Evolutionary conservation across 2,113 vertebrate genomes (phyloP).

Genomic region (Bufo bufo): DNA sequence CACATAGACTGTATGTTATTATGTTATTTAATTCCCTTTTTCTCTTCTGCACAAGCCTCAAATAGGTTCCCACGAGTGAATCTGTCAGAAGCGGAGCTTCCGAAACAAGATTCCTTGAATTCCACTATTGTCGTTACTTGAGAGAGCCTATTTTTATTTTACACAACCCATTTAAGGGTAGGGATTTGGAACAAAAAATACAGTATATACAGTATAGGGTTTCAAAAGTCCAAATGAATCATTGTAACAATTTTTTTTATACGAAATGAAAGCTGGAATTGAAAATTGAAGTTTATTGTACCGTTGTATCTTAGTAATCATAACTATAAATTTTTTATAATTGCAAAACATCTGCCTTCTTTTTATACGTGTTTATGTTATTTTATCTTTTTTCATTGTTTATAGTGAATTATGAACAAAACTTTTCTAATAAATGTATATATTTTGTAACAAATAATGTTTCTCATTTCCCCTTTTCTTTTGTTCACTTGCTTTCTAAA

Average conservation of each 20-base stretch:
- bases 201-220: too few relatives aligned
- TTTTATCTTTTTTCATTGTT: background rate
- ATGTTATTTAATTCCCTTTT: background rate
- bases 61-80: background rate
- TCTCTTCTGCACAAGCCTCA: background rate
- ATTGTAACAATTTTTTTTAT: background rate
- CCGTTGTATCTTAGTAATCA: background rate
- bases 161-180: background rate
- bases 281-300: background rate
- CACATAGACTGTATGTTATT: background rate
- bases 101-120: slow-evolving; percentile 13
- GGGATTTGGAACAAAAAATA: slow-evolving; percentile 20
- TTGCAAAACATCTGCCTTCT: background rate
- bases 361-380: slow-evolving; percentile 19
- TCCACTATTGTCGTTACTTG: slow-evolving; percentile 12
- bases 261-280: background rate
- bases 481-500: too few relatives aligned
- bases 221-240: background rate
- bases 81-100: background rate
- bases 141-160: background rate
- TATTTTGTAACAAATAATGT: slow-evolving; percentile 34
- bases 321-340: background rate
- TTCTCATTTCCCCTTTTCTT: background rate
- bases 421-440: slow-evolving; percentile 34
- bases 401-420: slow-evolving; percentile 44